A percentile compares a stretch with the other conserved stretches of the same genome.
Evolutionary conservation across 2,888 invertebrate genomes (phyloP).

Genomic region (Ernsta delagoae): DNA sequence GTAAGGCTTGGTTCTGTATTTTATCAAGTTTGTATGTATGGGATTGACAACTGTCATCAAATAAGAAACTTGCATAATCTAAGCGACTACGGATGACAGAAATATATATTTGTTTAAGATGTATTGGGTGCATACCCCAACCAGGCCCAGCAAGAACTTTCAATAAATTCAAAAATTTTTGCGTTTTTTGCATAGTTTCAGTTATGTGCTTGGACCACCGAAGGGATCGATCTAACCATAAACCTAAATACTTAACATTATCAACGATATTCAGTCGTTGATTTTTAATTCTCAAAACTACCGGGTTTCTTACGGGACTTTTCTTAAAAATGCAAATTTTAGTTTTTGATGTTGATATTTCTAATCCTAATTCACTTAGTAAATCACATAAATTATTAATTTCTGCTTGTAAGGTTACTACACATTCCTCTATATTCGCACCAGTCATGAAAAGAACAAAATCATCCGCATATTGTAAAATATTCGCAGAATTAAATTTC

Average conservation of each 20-base stretch:
- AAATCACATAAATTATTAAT: neutral
- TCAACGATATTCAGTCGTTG: neutral
- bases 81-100: neutral
- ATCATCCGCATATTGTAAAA: neutral
- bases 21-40: neutral
- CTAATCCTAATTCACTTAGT: neutral
- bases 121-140: neutral
- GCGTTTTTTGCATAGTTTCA: neutral
- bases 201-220: neutral
- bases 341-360: neutral
- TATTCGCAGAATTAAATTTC: neutral
- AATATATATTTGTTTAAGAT: neutral
- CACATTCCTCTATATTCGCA: neutral
- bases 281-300: neutral
- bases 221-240: neutral
- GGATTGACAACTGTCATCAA: neutral
- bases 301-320: neutral
- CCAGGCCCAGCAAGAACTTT: neutral
- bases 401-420: neutral
- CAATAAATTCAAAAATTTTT: neutral
- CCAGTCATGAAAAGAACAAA: neutral
- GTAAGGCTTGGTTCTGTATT: neutral
- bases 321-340: neutral
- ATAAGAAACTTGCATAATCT: neutral
- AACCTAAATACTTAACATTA: neutral